Evolutionary conservation across 2,888 invertebrate genomes (phyloP), one percentile per base, ranked within the genome.

Genomic region (Cerastis leucographa): DNA sequence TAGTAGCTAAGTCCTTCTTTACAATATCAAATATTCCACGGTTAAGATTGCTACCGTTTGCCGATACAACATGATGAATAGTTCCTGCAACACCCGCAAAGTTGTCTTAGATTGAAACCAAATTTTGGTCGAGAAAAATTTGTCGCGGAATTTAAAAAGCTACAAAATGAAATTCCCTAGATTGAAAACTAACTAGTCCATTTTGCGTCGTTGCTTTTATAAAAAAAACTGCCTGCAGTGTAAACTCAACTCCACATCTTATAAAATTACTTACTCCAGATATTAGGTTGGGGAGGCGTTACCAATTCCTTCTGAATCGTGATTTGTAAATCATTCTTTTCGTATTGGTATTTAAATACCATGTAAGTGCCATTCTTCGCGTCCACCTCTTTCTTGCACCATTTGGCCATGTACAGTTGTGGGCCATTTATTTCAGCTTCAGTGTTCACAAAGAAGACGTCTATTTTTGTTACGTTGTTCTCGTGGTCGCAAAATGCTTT

Each of bases 291-390:
- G 0, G 91, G 88, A 14, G 92, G 91, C 35, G 78, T 71, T 59
- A 94, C 94, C 11, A 91, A 78, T 76, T 95, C 94, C 0, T 89
- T 91, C 79, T 96, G 96, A 65, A 96, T 93, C n/a, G 93, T 87
- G 17, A 96, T 67, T 25, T 88, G 85, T 22, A 95, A 79, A 54
- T 86, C 85, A 44, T 84, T 86, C 4, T 88, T 83, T 12, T 90
- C 81, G 67, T 92, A 92, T 56, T 89, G 83, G 80, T 94, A 94
- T 82, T 93, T 93, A 74, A 94, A 96, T 2, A 93, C 83, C 2
- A 96, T 87, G 5, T 83, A 85, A 4, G 88, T 90, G 2, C 88
- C 92, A 75, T 95, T 90, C 0, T 74, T 14, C 11, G 46, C 62
- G 22, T 91, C 86, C 1, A 94, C 51, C 12, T 71, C 70, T 61